Conservation (phyloP, 2,888 invertebrate genomes). For the Saturnia pavonia region DNA sequence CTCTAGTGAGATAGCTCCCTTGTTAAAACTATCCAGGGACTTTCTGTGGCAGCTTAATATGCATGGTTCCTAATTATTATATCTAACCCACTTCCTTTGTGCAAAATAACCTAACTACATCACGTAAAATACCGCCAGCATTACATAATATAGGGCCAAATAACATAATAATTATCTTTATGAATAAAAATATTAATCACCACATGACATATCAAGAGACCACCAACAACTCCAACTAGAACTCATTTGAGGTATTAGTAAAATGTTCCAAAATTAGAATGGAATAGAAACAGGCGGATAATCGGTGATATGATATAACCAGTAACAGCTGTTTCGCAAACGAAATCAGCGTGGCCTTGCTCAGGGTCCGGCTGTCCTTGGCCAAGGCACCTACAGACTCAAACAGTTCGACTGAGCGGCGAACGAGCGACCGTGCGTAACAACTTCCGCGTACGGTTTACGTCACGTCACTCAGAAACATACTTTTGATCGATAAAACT, state of each 20-base stretch:
- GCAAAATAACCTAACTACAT: too few relatives aligned
- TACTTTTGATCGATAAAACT: constrained; percentile 48
- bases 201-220: too few relatives aligned
- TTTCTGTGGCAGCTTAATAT: too few relatives aligned
- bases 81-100: too few relatives aligned
- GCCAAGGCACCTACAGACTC: constrained; percentile 44
- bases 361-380: constrained; percentile 63
- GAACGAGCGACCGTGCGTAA: constrained; percentile 61
- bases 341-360: constrained; percentile 55
- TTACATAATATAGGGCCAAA: too few relatives aligned
- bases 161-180: too few relatives aligned
- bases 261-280: not conserved
- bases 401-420: constrained; percentile 33
- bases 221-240: not conserved
- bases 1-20: too few relatives aligned
- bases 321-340: constrained; percentile 33
- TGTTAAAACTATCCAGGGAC: too few relatives aligned
- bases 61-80: too few relatives aligned
- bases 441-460: constrained; percentile 65
- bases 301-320: not conserved
- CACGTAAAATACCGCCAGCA: too few relatives aligned
- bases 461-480: constrained; percentile 42
- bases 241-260: not conserved
- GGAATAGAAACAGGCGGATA: not conserved
- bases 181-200: too few relatives aligned